Conservation (phyloP, 2,797 vertebrate genomes). For the Anguilla anguilla region DNA sequence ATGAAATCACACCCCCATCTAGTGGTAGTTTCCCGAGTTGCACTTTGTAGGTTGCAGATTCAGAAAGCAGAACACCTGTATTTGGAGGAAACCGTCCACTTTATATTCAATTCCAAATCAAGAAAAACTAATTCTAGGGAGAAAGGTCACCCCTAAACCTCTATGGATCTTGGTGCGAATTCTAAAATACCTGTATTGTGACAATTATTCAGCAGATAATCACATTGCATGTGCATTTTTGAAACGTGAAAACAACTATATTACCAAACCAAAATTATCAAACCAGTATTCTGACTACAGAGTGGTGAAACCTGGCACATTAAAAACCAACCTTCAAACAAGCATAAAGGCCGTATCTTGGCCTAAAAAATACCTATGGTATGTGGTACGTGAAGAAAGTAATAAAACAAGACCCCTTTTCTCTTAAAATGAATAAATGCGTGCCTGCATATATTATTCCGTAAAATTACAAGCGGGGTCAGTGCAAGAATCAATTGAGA, state of each 20-base stretch:
- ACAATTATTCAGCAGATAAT: background rate
- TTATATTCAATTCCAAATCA: background rate
- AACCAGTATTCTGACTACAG: background rate
- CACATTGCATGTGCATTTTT: background rate
- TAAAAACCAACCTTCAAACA: background rate
- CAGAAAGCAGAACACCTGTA: background rate
- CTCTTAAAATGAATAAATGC: background rate
- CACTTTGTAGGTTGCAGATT: background rate
- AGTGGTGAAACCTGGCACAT: background rate
- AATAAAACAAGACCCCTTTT: background rate
- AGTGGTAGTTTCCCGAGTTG: background rate
- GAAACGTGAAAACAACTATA: background rate
- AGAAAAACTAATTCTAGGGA: background rate
- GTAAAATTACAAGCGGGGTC: background rate
- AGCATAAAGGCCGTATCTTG: background rate
- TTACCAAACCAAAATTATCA: background rate
- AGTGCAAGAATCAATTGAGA: background rate
- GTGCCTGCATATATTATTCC: background rate
- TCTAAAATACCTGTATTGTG: background rate
- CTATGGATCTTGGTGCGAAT: background rate
- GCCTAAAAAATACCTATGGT: background rate
- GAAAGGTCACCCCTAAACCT: background rate
- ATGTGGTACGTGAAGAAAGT: background rate
- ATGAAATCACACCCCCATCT: conserved; percentile 9
- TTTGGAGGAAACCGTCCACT: background rate